A percentile compares a stretch with the other conserved stretches of the same genome.
Conservation (phyloP, 2,797 vertebrate species). For the Cercopithecus petaurista region DNA sequence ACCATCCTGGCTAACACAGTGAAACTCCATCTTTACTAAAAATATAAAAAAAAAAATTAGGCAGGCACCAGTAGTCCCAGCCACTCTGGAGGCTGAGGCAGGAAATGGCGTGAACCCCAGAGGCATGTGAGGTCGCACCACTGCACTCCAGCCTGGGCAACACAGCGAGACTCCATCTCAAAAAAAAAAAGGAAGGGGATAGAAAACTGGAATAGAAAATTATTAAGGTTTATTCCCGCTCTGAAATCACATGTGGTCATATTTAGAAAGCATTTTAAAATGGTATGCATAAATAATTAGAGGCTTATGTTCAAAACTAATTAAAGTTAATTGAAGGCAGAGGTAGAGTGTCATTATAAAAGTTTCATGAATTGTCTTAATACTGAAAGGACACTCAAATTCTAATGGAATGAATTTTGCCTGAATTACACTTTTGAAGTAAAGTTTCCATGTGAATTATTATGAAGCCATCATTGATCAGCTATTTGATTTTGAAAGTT, state of each 20-base stretch:
- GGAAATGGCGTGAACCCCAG: no score
- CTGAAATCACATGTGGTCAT: not conserved
- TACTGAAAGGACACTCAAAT: not conserved
- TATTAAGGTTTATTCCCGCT: conserved; percentile 1
- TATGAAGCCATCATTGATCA: not conserved
- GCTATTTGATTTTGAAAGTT: conserved; percentile 22
- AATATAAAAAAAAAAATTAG: no score
- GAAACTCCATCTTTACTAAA: no score
- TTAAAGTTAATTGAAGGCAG: conserved; percentile 40
- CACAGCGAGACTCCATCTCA: no score
- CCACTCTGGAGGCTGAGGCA: no score
- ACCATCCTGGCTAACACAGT: no score
- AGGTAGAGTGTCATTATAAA: not conserved
- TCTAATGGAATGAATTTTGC: conserved; percentile 22
- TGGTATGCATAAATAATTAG: not conserved
- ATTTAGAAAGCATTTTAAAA: conserved; percentile 34
- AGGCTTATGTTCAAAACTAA: not conserved
- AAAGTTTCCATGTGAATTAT: not conserved
- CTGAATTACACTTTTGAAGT: conserved; percentile 8
- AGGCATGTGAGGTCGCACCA: no score
- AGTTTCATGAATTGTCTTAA: not conserved
- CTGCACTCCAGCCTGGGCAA: no score
- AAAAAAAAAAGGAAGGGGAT: not conserved
- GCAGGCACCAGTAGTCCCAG: no score
- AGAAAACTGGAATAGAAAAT: conserved; percentile 24